phyloP scores from a whole-genome alignment of 2,888 invertebrate species.

The Eurytoma adleriae region DNA sequence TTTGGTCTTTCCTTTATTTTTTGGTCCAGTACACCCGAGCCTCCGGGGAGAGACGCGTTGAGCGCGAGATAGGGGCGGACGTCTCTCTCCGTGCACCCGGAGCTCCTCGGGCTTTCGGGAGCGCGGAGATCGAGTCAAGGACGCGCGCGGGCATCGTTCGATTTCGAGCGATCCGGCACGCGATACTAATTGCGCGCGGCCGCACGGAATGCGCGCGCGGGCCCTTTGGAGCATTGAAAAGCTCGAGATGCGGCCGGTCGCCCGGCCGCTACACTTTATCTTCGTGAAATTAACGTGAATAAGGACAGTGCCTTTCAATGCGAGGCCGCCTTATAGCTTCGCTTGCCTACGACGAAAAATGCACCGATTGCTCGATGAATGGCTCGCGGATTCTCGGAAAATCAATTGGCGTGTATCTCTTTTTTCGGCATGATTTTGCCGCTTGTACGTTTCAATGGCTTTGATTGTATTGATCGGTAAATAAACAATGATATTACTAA shows the following conservation, averaged over 20 bases:
- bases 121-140: constrained; percentile 39
- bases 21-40: not conserved
- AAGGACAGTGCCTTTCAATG: constrained; percentile 8
- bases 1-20: not conserved
- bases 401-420: too few species aligned
- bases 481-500: too few species aligned
- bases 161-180: constrained; percentile 20
- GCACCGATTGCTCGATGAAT: not conserved
- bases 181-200: constrained; percentile 41
- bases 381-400: not conserved
- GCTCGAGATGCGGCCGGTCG: not conserved
- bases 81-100: not conserved
- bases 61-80: constrained; percentile 32
- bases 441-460: too few species aligned
- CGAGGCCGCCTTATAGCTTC: not conserved
- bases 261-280: not conserved
- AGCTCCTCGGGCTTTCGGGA: not conserved
- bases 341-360: not conserved
- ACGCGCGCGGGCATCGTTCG: constrained; percentile 1
- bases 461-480: too few species aligned
- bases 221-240: not conserved
- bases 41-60: constrained; percentile 4
- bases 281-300: constrained; percentile 33
- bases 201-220: constrained; percentile 14
- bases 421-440: too few species aligned